phyloP scores from a whole-genome alignment of 2,888 invertebrate species.

The Microplitis deprimator region DNA sequence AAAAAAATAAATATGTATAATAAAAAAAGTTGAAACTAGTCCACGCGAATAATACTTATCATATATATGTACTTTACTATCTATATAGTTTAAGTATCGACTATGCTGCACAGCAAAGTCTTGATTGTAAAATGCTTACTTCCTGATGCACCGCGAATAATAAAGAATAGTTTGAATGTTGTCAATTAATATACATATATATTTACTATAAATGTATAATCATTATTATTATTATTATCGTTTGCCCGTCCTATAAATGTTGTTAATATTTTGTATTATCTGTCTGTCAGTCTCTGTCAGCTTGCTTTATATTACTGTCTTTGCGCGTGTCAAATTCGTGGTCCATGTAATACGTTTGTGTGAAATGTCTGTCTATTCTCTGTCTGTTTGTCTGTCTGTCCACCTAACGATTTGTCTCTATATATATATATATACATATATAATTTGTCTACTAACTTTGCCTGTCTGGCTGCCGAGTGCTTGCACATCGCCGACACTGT shows the following conservation, averaged over 20 bases:
- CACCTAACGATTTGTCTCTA: slow-evolving; percentile 27
- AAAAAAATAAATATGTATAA: slow-evolving; percentile 7
- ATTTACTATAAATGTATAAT: not conserved
- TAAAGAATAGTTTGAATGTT: slow-evolving; percentile 23
- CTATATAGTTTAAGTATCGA: slow-evolving; percentile 18
- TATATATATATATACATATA: slow-evolving; percentile 10
- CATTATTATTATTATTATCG: slow-evolving; percentile 23
- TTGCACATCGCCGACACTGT: slow-evolving; percentile 42
- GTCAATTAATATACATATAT: slow-evolving; percentile 15
- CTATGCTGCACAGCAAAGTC: slow-evolving; percentile 13
- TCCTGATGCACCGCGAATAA: slow-evolving; percentile 9
- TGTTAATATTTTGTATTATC: slow-evolving; percentile 35
- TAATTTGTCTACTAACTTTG: slow-evolving; percentile 25
- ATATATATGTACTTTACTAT: slow-evolving; percentile 14
- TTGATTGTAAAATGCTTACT: slow-evolving; percentile 10
- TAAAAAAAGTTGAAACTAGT: slow-evolving; percentile 10
- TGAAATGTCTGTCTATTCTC: slow-evolving; percentile 33
- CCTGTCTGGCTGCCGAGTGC: slow-evolving; percentile 46
- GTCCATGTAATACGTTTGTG: slow-evolving; percentile 31
- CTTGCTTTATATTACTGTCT: slow-evolving; percentile 40
- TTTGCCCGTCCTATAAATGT: slow-evolving; percentile 41
- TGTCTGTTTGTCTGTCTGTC: slow-evolving; percentile 39
- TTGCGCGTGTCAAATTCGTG: slow-evolving; percentile 29
- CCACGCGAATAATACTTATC: slow-evolving; percentile 14
- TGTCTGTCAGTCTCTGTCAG: slow-evolving; percentile 41